Evolutionary conservation across 2,888 invertebrate genomes (phyloP).

Genomic region (Ormyrus nitidulus): DNA sequence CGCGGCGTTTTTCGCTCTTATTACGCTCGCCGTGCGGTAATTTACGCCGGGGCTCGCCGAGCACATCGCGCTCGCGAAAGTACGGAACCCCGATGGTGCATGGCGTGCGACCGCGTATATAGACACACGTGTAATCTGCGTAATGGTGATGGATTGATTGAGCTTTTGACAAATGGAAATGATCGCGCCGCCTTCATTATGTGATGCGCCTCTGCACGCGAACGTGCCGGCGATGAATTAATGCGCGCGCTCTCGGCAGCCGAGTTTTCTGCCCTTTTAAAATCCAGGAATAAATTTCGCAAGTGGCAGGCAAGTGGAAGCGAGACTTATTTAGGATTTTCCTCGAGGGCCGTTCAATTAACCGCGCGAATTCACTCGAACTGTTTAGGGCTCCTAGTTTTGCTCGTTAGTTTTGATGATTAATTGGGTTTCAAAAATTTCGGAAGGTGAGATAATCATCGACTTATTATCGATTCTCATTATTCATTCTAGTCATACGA

Average conservation of each 20-base stretch:
- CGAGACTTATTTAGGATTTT: too few relatives aligned
- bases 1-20: neutral
- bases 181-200: neutral
- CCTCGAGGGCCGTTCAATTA: too few relatives aligned
- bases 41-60: slow-evolving; percentile 8
- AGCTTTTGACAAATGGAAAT: slow-evolving; percentile 46
- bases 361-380: too few relatives aligned
- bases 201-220: neutral
- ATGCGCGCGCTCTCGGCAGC: neutral
- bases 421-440: too few relatives aligned
- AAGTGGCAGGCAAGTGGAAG: too few relatives aligned
- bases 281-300: slow-evolving; percentile 11
- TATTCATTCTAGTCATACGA: too few relatives aligned
- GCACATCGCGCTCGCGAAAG: too few relatives aligned
- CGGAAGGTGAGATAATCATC: too few relatives aligned
- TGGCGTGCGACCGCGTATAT: slow-evolving; percentile 8
- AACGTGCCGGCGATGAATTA: slow-evolving; percentile 8
- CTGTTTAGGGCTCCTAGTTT: too few relatives aligned
- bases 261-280: neutral
- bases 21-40: neutral
- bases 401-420: too few relatives aligned
- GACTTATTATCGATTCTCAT: too few relatives aligned
- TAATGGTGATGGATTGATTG: slow-evolving; percentile 47
- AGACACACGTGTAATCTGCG: neutral
- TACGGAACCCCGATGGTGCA: neutral